phyloP scores from a whole-genome alignment of 2,888 invertebrate genomes.

The Hemicrepidius hirtus region DNA sequence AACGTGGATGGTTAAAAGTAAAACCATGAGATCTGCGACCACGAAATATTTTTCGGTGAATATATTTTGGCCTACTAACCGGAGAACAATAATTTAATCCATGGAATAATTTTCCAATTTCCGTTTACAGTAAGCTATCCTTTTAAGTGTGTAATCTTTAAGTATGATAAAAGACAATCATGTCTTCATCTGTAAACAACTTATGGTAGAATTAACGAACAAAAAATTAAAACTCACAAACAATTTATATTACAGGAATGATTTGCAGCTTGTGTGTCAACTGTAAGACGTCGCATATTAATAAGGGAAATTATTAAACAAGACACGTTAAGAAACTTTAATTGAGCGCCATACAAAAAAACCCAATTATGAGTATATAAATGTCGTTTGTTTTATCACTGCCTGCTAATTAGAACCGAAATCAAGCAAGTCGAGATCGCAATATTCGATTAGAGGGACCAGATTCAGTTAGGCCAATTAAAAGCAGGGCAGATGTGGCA shows the following conservation, averaged over 20 bases:
- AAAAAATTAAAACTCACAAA: conserved; percentile 19
- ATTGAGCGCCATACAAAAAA: conserved; percentile 5
- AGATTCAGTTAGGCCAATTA: conserved; percentile 23
- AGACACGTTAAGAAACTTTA: conserved; percentile 3
- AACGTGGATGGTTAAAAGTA: too few species aligned
- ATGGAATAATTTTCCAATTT: too few species aligned
- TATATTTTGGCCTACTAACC: too few species aligned
- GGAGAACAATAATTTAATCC: too few species aligned
- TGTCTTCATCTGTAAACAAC: not conserved
- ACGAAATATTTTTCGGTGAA: too few species aligned
- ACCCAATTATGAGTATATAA: conserved; percentile 13
- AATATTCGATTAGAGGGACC: conserved; percentile 14
- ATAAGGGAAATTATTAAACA: conserved; percentile 6
- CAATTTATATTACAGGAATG: conserved; percentile 3
- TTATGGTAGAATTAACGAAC: conserved; percentile 16
- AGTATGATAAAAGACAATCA: not conserved
- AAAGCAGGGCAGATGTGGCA: conserved; percentile 7
- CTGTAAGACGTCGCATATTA: not conserved
- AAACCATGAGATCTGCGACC: too few species aligned
- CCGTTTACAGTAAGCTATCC: not conserved
- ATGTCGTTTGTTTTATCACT: conserved; percentile 26
- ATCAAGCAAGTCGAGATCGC: conserved; percentile 18
- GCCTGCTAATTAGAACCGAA: conserved; percentile 12
- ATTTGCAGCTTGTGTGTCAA: not conserved
- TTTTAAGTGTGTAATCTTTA: not conserved